Base-by-base conservation (phyloP, 2,888 invertebrate species). In the Andrena minutula region DNA sequence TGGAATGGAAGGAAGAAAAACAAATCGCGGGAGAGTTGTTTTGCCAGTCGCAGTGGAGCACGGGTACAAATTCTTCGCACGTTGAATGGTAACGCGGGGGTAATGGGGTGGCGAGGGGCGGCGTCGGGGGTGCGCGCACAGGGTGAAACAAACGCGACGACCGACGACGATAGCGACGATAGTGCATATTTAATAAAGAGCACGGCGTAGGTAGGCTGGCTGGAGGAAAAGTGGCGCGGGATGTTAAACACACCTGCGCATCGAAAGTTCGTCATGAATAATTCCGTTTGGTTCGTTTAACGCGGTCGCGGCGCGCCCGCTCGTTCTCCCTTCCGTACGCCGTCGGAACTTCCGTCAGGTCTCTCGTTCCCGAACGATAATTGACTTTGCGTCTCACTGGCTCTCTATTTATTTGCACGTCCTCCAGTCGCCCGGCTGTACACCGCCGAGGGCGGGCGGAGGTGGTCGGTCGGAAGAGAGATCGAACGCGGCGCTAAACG, bases 241-340 rank as follows among this genome's bases (percentile, higher is more conserved):
- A 81, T 77, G 82, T 86, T 86, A 83, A 88, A 83, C 83, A 78
- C 88, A 82, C 81, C 79, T 76, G 85, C 69, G 76, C 83, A 85
- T 85, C 82, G 82, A 88, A 88, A 88, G 85, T 88, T 85, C 83
- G 63, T 71, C 70, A 86, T 88, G 86, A 88, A 88, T 88, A 88
- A 88, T 88, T 86, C 84, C 79, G 81, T 86, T 84, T 77, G 66
- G 75, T 75, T 79, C 84, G 77, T 79, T 87, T 85, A 84, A 74
- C 81, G 75, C 70, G 74, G 68, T 53, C 53, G 61, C 71, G 28
- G 35, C 20, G 28, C 32, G 68, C 61, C 66, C 26, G 7, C 35
- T 32, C 41, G 63, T 26, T 16, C 61, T 30, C 61, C n/a, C n/a
- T 32, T 23, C 56, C 23, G 20, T 23, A 4, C 61, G 35, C 49